Evolutionary conservation across 2,113 vertebrate genomes (phyloP).

Genomic region (Nyctereutes procyonoides): DNA sequence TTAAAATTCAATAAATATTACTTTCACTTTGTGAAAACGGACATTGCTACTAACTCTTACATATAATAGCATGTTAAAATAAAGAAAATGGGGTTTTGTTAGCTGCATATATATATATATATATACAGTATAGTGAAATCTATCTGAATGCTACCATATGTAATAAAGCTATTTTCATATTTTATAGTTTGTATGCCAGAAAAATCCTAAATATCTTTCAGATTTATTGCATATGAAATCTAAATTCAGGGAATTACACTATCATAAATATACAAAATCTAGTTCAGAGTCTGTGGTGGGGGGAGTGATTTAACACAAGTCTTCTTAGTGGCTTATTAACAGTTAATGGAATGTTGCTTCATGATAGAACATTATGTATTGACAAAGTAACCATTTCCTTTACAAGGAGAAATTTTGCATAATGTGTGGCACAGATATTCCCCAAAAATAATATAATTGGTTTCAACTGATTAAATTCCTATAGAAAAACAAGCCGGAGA

Average conservation of each 20-base stretch:
- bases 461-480: neutral
- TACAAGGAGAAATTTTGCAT: neutral
- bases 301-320: neutral
- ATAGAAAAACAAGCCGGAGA: constrained; percentile 5
- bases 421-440: neutral
- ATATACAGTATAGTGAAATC: neutral
- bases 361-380: neutral
- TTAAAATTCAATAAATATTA: neutral
- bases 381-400: neutral
- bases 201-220: neutral
- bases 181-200: neutral
- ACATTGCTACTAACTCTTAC: neutral
- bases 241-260: neutral
- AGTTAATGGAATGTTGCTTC: neutral
- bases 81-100: neutral
- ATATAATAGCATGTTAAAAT: neutral
- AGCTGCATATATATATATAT: neutral
- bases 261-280: neutral
- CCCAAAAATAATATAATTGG: neutral
- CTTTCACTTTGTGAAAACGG: constrained; percentile 12
- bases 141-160: neutral
- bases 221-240: neutral
- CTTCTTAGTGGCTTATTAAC: neutral
- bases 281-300: neutral
- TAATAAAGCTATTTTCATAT: neutral